Conservation (phyloP, 2,113 vertebrate genomes). For the Myrmecobius fasciatus region DNA sequence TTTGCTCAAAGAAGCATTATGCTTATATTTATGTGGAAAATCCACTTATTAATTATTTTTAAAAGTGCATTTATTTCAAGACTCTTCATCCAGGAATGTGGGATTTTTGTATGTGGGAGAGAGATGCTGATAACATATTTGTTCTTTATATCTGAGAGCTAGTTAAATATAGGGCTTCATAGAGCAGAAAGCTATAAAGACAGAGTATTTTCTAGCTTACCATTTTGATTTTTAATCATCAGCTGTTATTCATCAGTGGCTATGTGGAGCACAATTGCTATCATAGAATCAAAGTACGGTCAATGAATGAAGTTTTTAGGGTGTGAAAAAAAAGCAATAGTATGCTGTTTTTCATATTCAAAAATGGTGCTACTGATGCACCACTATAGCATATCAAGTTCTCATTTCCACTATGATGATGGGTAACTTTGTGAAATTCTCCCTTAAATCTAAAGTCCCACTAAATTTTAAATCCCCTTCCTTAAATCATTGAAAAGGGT, state of each 20-base stretch:
- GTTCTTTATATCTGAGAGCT: not conserved
- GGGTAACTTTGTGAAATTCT: not conserved
- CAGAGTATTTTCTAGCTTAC: not conserved
- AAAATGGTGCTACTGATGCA: not conserved
- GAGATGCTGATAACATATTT: not conserved
- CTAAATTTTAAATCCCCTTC: not conserved
- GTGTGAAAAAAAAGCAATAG: not conserved
- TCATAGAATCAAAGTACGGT: not conserved
- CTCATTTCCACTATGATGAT: not conserved
- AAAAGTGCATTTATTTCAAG: constrained; percentile 60
- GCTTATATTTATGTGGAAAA: constrained; percentile 51
- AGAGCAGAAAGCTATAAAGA: not conserved
- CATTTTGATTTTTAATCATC: not conserved
- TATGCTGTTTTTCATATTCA: not conserved
- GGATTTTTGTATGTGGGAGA: not conserved
- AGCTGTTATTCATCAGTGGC: not conserved
- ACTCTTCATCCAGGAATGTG: not conserved
- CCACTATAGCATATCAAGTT: not conserved
- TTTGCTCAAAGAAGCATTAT: constrained; percentile 32
- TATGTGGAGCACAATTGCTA: not conserved
- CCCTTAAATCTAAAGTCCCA: not conserved
- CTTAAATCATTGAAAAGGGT: not conserved
- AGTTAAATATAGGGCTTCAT: constrained; percentile 14
- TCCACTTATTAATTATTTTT: constrained; percentile 22
- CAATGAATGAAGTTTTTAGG: not conserved